Evolutionary conservation across 2,797 vertebrate species (phyloP).

Genomic region (Pogonophryne albipinna): DNA sequence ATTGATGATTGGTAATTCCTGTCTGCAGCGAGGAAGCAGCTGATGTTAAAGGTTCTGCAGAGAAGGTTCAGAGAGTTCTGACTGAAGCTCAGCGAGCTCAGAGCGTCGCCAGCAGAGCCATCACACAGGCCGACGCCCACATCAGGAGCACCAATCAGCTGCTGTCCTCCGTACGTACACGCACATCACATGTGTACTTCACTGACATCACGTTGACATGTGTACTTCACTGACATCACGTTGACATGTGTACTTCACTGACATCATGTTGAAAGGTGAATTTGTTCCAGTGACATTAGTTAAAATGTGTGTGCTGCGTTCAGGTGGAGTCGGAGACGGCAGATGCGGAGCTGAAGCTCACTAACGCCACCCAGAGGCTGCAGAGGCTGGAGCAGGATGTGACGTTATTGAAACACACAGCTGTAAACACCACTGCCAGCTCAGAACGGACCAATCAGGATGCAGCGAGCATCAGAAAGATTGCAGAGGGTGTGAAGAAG

Average conservation of each 20-base stretch:
- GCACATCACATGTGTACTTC: too few species aligned
- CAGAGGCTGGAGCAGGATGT: slow-evolving; percentile 88
- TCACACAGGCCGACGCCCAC: slow-evolving; percentile 90
- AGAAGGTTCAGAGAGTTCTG: slow-evolving; percentile 90
- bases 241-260: too few species aligned
- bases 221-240: background rate
- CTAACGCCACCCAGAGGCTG: slow-evolving; percentile 90
- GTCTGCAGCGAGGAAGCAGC: slow-evolving; percentile 88
- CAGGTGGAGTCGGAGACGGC: slow-evolving; percentile 93
- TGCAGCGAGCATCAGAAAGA: slow-evolving; percentile 78
- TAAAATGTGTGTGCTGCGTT: background rate
- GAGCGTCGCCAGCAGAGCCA: slow-evolving; percentile 88
- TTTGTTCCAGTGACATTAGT: too few species aligned
- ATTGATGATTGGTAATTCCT: background rate
- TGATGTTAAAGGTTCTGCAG: slow-evolving; percentile 89
- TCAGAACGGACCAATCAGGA: slow-evolving; percentile 84
- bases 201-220: accelerated
- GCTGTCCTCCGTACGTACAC: slow-evolving; percentile 89
- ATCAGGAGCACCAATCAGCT: slow-evolving; percentile 92
- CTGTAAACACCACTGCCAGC: slow-evolving; percentile 81
- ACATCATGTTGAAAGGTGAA: background rate
- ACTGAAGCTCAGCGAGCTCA: slow-evolving; percentile 93
- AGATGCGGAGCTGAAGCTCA: slow-evolving; percentile 90
- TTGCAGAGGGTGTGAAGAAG: slow-evolving; percentile 88
- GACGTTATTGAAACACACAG: slow-evolving; percentile 86